These are phyloP conservation scores for Drosophila rubida DNA, from an alignment of 2,888 invertebrate genomes.

Conservation along the genomic window DNA sequence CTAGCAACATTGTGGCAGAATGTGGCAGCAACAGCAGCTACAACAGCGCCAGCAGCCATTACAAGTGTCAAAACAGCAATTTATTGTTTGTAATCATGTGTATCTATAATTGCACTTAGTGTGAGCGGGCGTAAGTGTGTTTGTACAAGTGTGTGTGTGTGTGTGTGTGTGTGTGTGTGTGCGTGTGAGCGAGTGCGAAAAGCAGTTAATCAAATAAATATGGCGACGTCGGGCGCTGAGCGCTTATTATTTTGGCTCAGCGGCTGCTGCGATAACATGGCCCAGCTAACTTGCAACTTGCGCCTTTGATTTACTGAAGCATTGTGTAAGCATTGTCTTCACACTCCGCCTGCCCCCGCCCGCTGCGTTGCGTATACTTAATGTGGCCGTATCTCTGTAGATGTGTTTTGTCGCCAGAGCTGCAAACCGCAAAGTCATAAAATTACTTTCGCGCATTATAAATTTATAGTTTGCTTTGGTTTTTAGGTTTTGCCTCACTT, in stretches of 20 bases:
- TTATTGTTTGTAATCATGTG: constrained; percentile 80
- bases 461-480: constrained; percentile 82
- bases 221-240: constrained; percentile 69
- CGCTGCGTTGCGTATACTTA: constrained; percentile 25
- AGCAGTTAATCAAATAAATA: constrained; percentile 82
- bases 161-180: background rate
- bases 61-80: constrained; percentile 81
- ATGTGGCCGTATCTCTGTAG: constrained; percentile 24
- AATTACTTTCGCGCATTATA: constrained; percentile 84
- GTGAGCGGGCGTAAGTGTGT: constrained; percentile 39
- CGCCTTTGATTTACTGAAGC: constrained; percentile 70
- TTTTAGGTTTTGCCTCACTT: constrained; percentile 42
- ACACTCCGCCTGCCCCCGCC: constrained; percentile 25
- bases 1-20: constrained; percentile 73
- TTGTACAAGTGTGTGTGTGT: constrained; percentile 36
- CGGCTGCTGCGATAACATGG: constrained; percentile 77
- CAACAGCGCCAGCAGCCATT: constrained; percentile 60
- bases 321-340: constrained; percentile 57
- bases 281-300: constrained; percentile 57
- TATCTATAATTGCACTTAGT: constrained; percentile 65
- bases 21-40: constrained; percentile 45
- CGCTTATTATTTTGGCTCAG: constrained; percentile 74
- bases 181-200: constrained; percentile 42
- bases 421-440: constrained; percentile 84
- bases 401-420: constrained; percentile 55